Base-by-base conservation (phyloP, 2,113 vertebrate species). In the Chlorodrepanis virens region DNA sequence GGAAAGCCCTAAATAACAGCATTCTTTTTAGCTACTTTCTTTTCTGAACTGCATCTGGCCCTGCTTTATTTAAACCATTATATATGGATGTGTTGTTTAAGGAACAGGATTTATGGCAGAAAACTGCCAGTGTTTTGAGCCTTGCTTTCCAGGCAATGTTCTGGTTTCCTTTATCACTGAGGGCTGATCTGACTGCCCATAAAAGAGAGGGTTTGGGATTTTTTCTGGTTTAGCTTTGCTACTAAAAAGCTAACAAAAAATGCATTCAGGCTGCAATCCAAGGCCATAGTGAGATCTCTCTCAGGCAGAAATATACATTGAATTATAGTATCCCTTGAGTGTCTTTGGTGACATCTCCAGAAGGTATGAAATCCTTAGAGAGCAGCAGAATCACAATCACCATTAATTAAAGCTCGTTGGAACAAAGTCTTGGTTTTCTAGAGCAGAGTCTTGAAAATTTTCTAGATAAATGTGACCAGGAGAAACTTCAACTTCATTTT, bases 41-140 rank as follows among this genome's bases (percentile, higher is more conserved):
- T 87, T 94, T 93, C 96, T 94, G 91, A 68, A 63, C 83, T 87
- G 83, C 72, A 89, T 93, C 89, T 95, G 71, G 83, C 60, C 93
- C 60, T 87, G 76, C 56, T 94, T 93, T 94, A 92, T 92, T 94
- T 95, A 89, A 95, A 59, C 93, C 61, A 54, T 92, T 93, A 94
- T 93, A 89, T 94, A 95, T 93, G 82, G 71, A 61, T 81, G 86
- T 90, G 72, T 86, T 96, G 92, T 92, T 95, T 92, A 94, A 96
- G 49, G 68, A 87, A 72, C 37, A 86, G 72, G 86, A 96, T 96
- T 96, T 97, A 96, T 93, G 70, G 86, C 89, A 82, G 60, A 93
- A 93, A 94, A 90, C 79, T 94, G 89, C 69, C 61, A 78, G 83
- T 45, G 31, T 86, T 93, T 94, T 92, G 56, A 88, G 88, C 44